Conservation (phyloP, 2,888 invertebrate species). For the Callimorpha dominula region DNA sequence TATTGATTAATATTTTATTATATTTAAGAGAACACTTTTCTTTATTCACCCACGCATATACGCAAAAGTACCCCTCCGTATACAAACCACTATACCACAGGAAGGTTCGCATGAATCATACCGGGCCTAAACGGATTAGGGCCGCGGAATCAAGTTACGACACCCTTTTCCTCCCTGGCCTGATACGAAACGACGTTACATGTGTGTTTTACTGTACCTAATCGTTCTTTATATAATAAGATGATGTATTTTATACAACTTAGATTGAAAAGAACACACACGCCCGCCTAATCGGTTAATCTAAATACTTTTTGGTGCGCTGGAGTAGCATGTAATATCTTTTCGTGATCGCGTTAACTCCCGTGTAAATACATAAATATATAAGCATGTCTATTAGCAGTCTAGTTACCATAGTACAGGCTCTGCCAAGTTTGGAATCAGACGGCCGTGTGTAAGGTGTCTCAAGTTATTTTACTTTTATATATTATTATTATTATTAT, state of each 20-base stretch:
- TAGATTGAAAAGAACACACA: not conserved
- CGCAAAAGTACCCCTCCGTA: constrained; percentile 17
- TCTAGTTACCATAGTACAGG: too few relatives aligned
- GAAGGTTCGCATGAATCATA: constrained; percentile 81
- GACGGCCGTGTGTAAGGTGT: too few relatives aligned
- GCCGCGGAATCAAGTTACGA: constrained; percentile 76
- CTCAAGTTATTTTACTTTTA: too few relatives aligned
- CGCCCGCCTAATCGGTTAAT: too few relatives aligned
- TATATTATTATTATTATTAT: not conserved
- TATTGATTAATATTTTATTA: not conserved
- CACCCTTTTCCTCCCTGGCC: constrained; percentile 79
- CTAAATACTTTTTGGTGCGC: too few relatives aligned
- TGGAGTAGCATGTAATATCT: too few relatives aligned
- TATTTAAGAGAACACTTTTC: not conserved
- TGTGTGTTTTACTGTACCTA: constrained; percentile 58
- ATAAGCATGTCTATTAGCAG: too few relatives aligned
- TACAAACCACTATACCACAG: constrained; percentile 40
- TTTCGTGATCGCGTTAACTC: too few relatives aligned
- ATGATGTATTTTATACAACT: not conserved
- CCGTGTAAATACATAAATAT: too few relatives aligned
- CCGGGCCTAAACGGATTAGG: constrained; percentile 76
- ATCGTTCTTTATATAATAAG: constrained; percentile 53
- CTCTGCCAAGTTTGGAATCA: too few relatives aligned
- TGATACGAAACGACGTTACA: constrained; percentile 71
- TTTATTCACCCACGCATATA: not conserved